Conservation (phyloP, 2,797 vertebrate species). For the Lagodon rhomboides region DNA sequence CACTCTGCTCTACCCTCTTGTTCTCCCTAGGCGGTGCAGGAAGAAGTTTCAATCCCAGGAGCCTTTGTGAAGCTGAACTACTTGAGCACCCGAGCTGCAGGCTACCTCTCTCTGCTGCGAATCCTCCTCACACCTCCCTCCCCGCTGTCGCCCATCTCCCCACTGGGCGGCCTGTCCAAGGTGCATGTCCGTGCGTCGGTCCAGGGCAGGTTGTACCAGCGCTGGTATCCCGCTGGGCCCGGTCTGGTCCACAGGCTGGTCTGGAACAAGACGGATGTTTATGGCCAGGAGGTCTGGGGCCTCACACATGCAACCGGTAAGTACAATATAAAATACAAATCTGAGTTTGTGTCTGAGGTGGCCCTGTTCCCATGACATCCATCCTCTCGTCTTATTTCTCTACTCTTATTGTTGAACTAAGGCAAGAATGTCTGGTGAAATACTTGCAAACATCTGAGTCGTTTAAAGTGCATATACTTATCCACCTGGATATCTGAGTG, state of each 20-base stretch:
- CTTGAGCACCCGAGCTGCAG: conserved; percentile 93
- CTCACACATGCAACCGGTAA: conserved; percentile 94
- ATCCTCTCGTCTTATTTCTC: not conserved
- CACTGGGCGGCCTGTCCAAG: conserved; percentile 89
- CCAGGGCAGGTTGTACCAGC: conserved; percentile 94
- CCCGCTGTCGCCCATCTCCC: conserved; percentile 82
- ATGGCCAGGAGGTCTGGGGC: conserved; percentile 96
- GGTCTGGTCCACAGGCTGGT: conserved; percentile 93
- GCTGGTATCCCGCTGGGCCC: conserved; percentile 95
- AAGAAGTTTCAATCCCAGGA: conserved; percentile 93
- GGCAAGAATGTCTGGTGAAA: not conserved
- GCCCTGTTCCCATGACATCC: not conserved
- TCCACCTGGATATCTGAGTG: not conserved
- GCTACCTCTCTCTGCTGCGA: conserved; percentile 94
- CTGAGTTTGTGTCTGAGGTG: not conserved
- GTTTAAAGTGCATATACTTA: no score
- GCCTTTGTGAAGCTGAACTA: conserved; percentile 95
- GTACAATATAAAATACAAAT: conserved; percentile 46
- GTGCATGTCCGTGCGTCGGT: conserved; percentile 93
- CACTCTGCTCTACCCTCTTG: conserved; percentile 38
- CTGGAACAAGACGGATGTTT: conserved; percentile 98
- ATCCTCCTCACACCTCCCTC: conserved; percentile 92
- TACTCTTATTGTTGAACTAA: not conserved
- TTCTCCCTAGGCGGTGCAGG: conserved; percentile 91
- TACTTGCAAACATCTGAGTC: not conserved